Evolutionary conservation across 2,888 invertebrate species (phyloP), one percentile per base, ranked within the genome.

Genomic region (Amphipoea lucens): DNA sequence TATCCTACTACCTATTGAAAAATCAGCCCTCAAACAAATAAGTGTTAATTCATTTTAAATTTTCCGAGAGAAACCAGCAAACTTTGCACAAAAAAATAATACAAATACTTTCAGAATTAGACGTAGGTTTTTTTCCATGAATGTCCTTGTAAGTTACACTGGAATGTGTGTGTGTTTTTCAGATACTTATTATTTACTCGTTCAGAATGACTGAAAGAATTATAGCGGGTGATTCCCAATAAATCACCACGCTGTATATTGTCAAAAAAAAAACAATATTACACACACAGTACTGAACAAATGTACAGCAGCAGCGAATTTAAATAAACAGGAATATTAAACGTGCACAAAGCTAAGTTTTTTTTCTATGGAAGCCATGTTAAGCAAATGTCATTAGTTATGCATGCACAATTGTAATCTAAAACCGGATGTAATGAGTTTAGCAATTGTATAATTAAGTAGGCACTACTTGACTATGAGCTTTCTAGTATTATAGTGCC

Each of bases 331-430:
- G 4, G 51, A 73, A 78, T 57, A 70, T 20, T 40, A 82, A 79
- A 63, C 78, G 63, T 54, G 20, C 17, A 60, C 36, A 54, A 36
- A n/a, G 9, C 20, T 62, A 29, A 5, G 2, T 81, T 77, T 84
- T 71, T 40, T 81, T 76, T 67, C 23, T 45, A 40, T 60, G n/a
- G 76, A 62, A 75, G 42, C 48, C 65, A 69, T 83, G 72, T 60
- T 69, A 78, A 72, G 54, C 74, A 57, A 71, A 67, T 66, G 54
- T 74, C 48, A 83, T 85, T 86, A 85, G 76, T 86, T 86, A 85
- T 85, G 84, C 86, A 85, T 86, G 79, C 83, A 71, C 86, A 75
- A 83, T 79, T 85, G 85, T 79, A 60, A 74, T 85, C 86, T 83
- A 57, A 76, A 86, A 72, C 79, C 36, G 48, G 63, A 76, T 69